A percentile compares a stretch with the other conserved stretches of the same genome.
Evolutionary conservation across 2,113 vertebrate genomes (phyloP).

Genomic region (Uropsilus gracilis): DNA sequence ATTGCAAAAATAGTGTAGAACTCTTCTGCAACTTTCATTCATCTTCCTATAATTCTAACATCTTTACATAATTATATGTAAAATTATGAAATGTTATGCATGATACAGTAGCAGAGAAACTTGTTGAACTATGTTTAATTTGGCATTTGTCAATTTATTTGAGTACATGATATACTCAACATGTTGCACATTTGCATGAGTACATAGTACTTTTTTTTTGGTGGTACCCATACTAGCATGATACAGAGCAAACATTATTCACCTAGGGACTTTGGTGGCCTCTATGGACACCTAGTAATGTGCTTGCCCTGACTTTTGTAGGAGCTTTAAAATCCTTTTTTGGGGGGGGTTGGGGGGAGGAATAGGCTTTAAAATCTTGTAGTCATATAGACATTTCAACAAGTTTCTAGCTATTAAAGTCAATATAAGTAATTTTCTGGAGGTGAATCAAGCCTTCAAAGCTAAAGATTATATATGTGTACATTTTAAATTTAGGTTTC

Average conservation of each 20-base stretch:
- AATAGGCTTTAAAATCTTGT: no score
- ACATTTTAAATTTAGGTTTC: conserved; percentile 9
- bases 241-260: background rate
- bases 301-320: background rate
- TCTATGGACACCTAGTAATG: background rate
- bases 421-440: background rate
- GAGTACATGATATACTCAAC: background rate
- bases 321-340: background rate
- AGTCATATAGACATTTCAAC: background rate
- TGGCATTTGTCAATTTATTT: conserved; percentile 31
- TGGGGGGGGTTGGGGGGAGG: no score
- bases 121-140: background rate
- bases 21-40: background rate
- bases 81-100: background rate
- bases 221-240: background rate
- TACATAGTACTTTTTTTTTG: background rate
- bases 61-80: conserved; percentile 24
- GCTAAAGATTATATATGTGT: background rate
- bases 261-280: background rate
- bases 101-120: background rate
- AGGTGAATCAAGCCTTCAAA: background rate
- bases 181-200: conserved; percentile 30
- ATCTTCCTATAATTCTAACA: background rate
- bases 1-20: background rate
- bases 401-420: conserved; percentile 8